Base-by-base conservation (phyloP, 1,140 invertebrate genomes). In the Ganaspis sp. region DNA sequence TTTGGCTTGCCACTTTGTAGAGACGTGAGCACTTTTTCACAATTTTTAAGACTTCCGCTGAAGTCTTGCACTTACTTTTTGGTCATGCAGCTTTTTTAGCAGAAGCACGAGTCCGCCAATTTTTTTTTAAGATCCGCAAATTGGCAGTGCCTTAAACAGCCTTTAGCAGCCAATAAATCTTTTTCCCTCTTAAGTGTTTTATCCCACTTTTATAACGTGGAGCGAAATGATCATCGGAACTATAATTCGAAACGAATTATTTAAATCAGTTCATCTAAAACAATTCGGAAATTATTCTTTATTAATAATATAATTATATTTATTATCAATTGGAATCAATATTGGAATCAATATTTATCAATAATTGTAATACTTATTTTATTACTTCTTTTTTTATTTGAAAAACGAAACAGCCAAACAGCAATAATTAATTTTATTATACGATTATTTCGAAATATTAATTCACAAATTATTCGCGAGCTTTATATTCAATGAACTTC, bases 11-110 rank as follows among this genome's bases (percentile, higher is more conserved):
- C 83, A 83, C 78, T 64, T 83, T 84, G 83, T 75, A 79, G 26
- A 58, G 23, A 80, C 74, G 84, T 84, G 83, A 86, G 83, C 77
- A 84, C 73, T 81, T 84, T 83, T 81, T 75, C 45, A 77, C 11
- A 72, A 73, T 38, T 83, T 79, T 82, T 79, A 69, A 53, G 45
- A 64, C 58, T 64, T 29, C 58, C 23, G 6, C 23, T 5, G 19
- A 34, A 70, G 12, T 78, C 74, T 78, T 70, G 34, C 76, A 54
- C 74, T 81, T 29, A 29, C 29, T 64, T 45, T 80, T 79, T 82
- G 40, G 70, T 73, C 74, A 71, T 79, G 49, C 76, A 49, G 78
- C 78, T 78, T 83, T 73, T 74, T 69, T 76, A 71, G 81, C 77
- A 78, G 73, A 77, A 80, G 78, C 79, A 83, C 80, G 78, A 75